Evolutionary conservation across 2,113 vertebrate genomes (phyloP), one percentile per base, ranked within the genome.

Genomic region (Carassius auratus): DNA sequence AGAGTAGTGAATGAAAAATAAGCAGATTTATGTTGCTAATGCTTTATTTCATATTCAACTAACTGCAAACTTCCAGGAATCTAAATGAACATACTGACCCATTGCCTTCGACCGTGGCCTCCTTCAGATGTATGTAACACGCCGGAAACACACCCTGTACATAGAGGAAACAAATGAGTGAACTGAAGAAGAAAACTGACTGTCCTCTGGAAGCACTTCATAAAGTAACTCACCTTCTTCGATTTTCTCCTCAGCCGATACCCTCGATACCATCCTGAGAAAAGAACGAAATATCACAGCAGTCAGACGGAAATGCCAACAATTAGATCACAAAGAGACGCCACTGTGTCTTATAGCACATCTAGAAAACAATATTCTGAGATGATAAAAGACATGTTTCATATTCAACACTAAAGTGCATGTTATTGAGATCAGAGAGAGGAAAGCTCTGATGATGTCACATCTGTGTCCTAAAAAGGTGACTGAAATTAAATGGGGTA

Each of bases 71-170:
- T 0, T 17, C 14, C 23, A 52, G 6, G 9, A 73, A n/a, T 73
- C 4, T 45, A 7, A 45, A 45, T 14, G n/a, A 19, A 76, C 3
- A 76, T 76, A 96, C 97, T 96, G 66, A 99, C 98, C 98, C 98
- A 85, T 95, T 98, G 92, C 98, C 98, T 94, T 99, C 98, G 36
- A 99, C 95, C 0, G 95, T 97, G 42, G 98, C 98, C 90, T 99
- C 98, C 90, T 99, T 99, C 5, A 99, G 96, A 88, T 99, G 96
- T 62, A 99, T 95, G 59, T 97, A 99, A 0, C 97, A 97, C 82
- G 96, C 95, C 85, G 98, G 98, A 95, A 99, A 99, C 88, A 99
- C 95, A 38, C 98, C 98, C 98, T 99, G 91, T 1, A 86, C 62
- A 14, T 64, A 55, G 81, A 86, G 76, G 57, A 52, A 52, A 59